phyloP scores from a whole-genome alignment of 37 sponge, comb jelly and placozoan species.

The Bolinopsis microptera region DNA sequence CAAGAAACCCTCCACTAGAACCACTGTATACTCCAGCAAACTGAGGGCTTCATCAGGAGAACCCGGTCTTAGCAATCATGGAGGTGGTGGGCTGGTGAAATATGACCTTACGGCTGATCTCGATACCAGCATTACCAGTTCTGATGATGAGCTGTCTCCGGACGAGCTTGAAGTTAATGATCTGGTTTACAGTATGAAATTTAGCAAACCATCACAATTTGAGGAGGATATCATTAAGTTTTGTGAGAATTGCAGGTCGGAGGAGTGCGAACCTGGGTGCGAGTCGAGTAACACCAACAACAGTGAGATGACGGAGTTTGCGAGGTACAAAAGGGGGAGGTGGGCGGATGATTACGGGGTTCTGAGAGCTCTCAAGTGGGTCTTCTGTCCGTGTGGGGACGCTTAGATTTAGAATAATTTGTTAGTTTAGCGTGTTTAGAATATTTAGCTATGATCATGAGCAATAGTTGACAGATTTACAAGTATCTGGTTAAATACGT shows the following conservation, averaged over 20 bases:
- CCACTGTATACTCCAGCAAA: not conserved
- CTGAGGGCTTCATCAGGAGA: not conserved
- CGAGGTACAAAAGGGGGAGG: not conserved
- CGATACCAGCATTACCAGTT: not conserved
- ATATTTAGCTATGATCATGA: too few relatives aligned
- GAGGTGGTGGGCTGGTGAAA: not conserved
- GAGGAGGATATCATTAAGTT: not conserved
- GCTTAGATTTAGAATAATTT: too few relatives aligned
- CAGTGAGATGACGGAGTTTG: not conserved
- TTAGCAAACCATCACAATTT: not conserved
- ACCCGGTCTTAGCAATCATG: not conserved
- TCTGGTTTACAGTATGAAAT: not conserved
- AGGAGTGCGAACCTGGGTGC: not conserved
- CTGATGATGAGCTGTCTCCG: not conserved
- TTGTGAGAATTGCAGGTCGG: not conserved
- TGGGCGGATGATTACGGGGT: slow-evolving; percentile 9
- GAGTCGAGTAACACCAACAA: not conserved
- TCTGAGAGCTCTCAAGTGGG: slow-evolving; percentile 5
- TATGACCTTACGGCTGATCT: not conserved
- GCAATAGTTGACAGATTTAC: too few relatives aligned
- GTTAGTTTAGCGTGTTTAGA: too few relatives aligned
- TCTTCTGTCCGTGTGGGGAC: slow-evolving; percentile 33
- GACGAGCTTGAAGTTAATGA: not conserved
- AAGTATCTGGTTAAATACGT: too few relatives aligned
- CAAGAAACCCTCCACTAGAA: not conserved